These are phyloP conservation scores for Parapristionchus giblindavisi DNA, from an alignment of 2,888 invertebrate species.

Conservation along the genomic window DNA sequence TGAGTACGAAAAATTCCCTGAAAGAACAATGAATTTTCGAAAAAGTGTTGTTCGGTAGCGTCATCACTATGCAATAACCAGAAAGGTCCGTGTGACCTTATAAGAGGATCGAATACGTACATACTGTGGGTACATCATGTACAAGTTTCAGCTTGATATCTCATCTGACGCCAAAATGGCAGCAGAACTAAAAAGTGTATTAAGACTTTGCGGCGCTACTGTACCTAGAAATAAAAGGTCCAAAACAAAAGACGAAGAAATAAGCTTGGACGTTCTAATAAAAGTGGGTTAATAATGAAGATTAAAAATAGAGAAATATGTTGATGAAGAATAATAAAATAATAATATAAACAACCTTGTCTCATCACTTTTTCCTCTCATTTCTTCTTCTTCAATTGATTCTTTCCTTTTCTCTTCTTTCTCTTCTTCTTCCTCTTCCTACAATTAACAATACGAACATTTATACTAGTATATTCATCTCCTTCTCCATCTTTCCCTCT, in stretches of 20 bases:
- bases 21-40: too few relatives aligned
- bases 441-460: not conserved
- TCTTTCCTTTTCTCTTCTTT: slow-evolving; percentile 8
- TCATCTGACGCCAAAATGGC: too few relatives aligned
- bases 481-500: not conserved
- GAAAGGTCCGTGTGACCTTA: too few relatives aligned
- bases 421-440: slow-evolving; percentile 7
- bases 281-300: not conserved
- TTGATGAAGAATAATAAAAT: not conserved
- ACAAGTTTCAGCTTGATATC: too few relatives aligned
- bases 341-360: not conserved
- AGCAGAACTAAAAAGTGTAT: too few relatives aligned
- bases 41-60: too few relatives aligned
- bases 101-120: too few relatives aligned
- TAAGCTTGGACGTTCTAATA: not conserved
- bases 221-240: too few relatives aligned
- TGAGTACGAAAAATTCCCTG: too few relatives aligned
- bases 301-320: not conserved
- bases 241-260: not conserved
- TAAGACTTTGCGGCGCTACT: too few relatives aligned
- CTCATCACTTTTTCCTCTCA: slow-evolving; percentile 32
- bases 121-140: too few relatives aligned
- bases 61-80: too few relatives aligned
- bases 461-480: not conserved
- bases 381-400: not conserved